These are phyloP conservation scores for Parasteatoda lunata DNA, from an alignment of 2,888 invertebrate species.

Conservation along the genomic window DNA sequence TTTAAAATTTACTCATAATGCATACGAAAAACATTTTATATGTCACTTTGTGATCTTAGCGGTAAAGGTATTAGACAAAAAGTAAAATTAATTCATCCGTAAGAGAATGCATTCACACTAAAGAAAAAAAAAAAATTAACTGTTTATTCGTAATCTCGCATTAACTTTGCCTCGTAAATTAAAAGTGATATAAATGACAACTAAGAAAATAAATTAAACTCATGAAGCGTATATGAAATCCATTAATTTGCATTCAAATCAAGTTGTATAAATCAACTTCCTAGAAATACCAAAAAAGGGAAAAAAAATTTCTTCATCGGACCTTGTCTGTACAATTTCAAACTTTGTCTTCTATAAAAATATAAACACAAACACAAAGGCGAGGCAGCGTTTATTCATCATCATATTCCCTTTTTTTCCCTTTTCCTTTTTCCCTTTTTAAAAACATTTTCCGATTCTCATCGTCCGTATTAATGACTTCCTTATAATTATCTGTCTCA, in stretches of 20 bases:
- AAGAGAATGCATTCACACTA: no score
- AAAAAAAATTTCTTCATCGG: background rate
- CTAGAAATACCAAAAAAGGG: background rate
- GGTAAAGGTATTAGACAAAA: no score
- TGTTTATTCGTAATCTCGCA: no score
- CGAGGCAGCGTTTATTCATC: background rate
- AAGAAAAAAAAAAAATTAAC: no score
- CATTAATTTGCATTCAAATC: background rate
- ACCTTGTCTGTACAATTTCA: background rate
- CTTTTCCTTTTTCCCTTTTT: background rate
- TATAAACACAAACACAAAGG: background rate
- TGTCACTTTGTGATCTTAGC: no score
- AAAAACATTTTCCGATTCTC: background rate
- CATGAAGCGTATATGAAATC: background rate
- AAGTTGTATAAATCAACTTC: background rate
- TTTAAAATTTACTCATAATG: no score
- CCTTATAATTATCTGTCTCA: conserved; percentile 38
- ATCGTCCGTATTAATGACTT: conserved; percentile 1
- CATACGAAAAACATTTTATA: no score
- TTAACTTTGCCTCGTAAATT: no score
- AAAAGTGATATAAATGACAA: no score
- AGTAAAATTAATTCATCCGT: no score
- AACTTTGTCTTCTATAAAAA: background rate
- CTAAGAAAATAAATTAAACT: no score
- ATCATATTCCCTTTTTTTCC: background rate